Conservation (phyloP, 2,113 vertebrate genomes). For the Dicentrarchus labrax region DNA sequence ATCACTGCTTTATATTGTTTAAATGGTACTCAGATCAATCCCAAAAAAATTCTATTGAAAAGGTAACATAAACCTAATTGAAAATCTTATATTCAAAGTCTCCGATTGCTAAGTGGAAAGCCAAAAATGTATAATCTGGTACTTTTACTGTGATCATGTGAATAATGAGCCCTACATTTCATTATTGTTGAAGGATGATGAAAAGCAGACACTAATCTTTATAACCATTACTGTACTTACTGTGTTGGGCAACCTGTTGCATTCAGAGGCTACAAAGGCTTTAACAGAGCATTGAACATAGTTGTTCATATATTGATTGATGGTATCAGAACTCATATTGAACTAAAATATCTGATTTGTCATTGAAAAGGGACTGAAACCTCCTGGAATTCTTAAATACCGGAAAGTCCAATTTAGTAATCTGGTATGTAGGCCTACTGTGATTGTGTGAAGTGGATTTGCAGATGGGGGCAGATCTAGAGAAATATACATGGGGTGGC, state of each 20-base stretch:
- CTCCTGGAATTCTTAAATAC: neutral
- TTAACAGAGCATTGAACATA: neutral
- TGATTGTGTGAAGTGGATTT: neutral
- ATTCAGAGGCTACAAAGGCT: neutral
- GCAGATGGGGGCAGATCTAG: too few species aligned
- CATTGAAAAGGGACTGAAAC: neutral
- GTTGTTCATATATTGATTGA: neutral
- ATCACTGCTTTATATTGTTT: neutral
- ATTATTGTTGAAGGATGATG: neutral
- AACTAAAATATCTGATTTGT: neutral
- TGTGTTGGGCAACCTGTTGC: slow-evolving; percentile 7
- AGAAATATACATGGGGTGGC: too few species aligned
- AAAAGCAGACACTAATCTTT: neutral
- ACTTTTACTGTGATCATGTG: neutral
- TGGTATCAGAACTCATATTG: neutral
- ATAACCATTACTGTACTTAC: neutral
- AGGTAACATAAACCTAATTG: neutral
- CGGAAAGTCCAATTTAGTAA: neutral
- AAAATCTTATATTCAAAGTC: neutral
- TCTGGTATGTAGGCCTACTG: too few species aligned
- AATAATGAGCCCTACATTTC: neutral
- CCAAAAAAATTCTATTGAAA: too few species aligned
- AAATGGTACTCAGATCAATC: too few species aligned
- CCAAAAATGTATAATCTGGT: neutral
- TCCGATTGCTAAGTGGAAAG: neutral